Base-by-base conservation (phyloP, 2,888 invertebrate species). In the Drosophila neonasuta region DNA sequence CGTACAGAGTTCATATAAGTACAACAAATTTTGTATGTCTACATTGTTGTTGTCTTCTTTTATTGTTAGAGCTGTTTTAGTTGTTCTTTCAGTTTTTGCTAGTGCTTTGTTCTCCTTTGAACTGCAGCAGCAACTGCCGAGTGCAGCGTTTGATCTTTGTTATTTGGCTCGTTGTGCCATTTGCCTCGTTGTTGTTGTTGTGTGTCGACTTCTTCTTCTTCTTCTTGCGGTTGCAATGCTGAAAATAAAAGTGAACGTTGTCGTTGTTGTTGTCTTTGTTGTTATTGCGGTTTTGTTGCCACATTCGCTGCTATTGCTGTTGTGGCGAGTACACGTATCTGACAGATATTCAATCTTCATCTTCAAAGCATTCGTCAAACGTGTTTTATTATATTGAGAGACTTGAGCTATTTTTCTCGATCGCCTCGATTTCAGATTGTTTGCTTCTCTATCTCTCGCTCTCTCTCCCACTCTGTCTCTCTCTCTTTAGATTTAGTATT, bases 291-390 rank as follows among this genome's bases (percentile, higher is more conserved):
- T 60, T 62, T 39, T 39, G 59, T 58, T 75, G 71, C 60, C 72
- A 70, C 59, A 59, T 59, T 59, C 60, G 74, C 50, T 49, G 59
- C 46, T 60, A 29, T 50, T 58, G 61, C 59, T 41, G 46, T 36
- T 57, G n/a, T 36, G 39, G 39, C 60, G 49, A 64, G 41, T 59
- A 71, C 56, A 62, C 60, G 63, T 82, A 86, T 70, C 80, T 80
- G 80, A 75, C 76, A 82, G 86, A 82, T 84, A 86, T 86, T 82
- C 79, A 79, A 79, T 79, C 79, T 79, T 79, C 80, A 80, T 78
- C 39, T 13, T 8, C 39, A 41, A 41, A 41, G 39, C 39, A 8
- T 41, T 41, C 39, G 39, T 41, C 81, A 87, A 84, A 84, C 83
- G 86, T 87, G 83, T 84, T 84, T 84, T 76, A 83, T 78, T 86